phyloP scores from a whole-genome alignment of 2,797 vertebrate genomes.

The Acridotheres tristis region DNA sequence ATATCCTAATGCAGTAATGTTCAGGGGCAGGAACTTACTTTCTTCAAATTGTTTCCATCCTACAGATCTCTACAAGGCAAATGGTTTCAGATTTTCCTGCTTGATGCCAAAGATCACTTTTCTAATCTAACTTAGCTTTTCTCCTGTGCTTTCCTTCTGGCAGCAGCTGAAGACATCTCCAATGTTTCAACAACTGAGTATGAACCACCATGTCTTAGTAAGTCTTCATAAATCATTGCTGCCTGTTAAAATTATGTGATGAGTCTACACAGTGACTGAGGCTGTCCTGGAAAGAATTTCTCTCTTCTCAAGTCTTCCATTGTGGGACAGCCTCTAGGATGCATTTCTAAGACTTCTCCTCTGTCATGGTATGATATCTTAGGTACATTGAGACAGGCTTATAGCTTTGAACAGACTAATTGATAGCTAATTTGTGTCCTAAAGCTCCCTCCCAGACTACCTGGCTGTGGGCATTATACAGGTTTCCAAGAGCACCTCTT shows the following conservation, averaged over 20 bases:
- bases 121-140: background rate
- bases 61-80: background rate
- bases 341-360: background rate
- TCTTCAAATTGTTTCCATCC: background rate
- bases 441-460: background rate
- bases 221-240: constrained; percentile 27
- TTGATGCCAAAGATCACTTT: background rate
- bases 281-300: background rate
- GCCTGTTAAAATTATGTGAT: background rate
- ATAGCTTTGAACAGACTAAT: background rate
- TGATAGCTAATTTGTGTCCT: background rate
- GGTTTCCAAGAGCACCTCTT: background rate
- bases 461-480: background rate
- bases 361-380: background rate
- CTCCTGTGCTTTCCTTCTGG: constrained; percentile 18
- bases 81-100: background rate
- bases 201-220: constrained; percentile 62
- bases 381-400: background rate
- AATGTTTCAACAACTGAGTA: constrained; percentile 27
- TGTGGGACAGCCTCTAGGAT: background rate
- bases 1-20: background rate
- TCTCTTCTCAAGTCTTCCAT: background rate
- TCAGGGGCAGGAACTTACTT: background rate
- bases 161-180: constrained; percentile 38
- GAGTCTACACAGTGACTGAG: background rate